These are phyloP conservation scores for Horisme vitalbata DNA, from an alignment of 2,888 invertebrate species.

Conservation along the genomic window DNA sequence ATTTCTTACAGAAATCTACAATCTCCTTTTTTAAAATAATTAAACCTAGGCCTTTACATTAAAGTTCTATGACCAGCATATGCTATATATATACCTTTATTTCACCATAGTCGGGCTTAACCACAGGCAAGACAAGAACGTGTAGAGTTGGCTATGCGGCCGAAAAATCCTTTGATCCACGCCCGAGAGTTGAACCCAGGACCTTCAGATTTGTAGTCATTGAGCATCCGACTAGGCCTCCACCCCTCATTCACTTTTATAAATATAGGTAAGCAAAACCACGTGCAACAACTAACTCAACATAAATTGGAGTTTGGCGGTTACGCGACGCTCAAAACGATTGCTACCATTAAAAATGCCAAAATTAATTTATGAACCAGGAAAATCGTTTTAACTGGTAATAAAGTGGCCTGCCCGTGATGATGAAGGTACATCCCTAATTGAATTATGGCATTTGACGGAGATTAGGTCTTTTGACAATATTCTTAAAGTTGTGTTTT, in stretches of 20 bases:
- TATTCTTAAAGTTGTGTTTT: background rate
- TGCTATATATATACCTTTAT: too few relatives aligned
- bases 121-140: too few relatives aligned
- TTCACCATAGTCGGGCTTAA: too few relatives aligned
- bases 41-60: too few relatives aligned
- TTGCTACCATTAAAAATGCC: conserved; percentile 11
- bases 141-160: too few relatives aligned
- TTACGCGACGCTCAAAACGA: conserved; percentile 7
- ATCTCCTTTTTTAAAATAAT: too few relatives aligned
- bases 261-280: background rate
- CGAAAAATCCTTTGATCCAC: too few relatives aligned
- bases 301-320: conserved; percentile 1
- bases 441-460: conserved; percentile 5
- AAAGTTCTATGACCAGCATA: too few relatives aligned
- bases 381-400: conserved; percentile 13
- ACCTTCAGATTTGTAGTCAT: too few relatives aligned
- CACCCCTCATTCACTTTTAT: background rate
- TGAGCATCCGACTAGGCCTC: too few relatives aligned
- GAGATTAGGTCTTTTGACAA: background rate
- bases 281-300: background rate
- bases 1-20: too few relatives aligned
- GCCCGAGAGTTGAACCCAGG: too few relatives aligned
- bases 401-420: conserved; percentile 2
- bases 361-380: conserved; percentile 12
- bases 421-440: background rate